phyloP scores from a whole-genome alignment of 1,140 invertebrate species.

The Drosophila parabipectinata region DNA sequence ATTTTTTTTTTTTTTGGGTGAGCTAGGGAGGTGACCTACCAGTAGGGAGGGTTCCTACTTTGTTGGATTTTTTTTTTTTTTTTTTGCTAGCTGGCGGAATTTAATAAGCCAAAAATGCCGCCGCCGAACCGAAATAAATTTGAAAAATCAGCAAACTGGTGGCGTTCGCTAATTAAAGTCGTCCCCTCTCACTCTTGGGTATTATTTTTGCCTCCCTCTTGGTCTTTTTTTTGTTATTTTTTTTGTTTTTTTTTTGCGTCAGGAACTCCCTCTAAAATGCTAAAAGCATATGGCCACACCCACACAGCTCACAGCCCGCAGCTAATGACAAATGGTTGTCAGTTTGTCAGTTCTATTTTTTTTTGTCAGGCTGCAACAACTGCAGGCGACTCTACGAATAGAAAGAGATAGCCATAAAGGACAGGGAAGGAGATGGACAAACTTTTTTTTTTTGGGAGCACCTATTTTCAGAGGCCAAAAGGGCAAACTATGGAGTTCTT shows the following conservation, averaged over 20 bases:
- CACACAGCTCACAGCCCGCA: background rate
- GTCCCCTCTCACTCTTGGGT: background rate
- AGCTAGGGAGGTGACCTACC: background rate
- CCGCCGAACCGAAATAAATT: conserved; percentile 27
- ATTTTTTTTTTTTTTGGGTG: conserved; percentile 42
- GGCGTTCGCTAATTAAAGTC: conserved; percentile 68
- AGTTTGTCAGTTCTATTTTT: conserved; percentile 53
- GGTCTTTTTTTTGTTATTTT: background rate
- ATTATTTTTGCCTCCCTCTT: background rate
- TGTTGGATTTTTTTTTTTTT: conserved; percentile 11
- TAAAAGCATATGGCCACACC: conserved; percentile 33
- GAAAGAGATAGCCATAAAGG: conserved; percentile 19
- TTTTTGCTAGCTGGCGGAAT: conserved; percentile 51
- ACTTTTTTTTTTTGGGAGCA: conserved; percentile 21
- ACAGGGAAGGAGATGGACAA: background rate
- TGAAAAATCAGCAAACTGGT: conserved; percentile 39
- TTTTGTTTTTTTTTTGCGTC: too few species aligned
- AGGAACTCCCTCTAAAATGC: conserved; percentile 1
- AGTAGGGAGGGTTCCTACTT: conserved; percentile 11
- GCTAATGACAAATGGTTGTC: conserved; percentile 77
- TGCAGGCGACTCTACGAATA: conserved; percentile 12
- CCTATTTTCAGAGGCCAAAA: conserved; percentile 38
- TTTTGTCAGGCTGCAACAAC: conserved; percentile 44
- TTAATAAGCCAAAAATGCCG: conserved; percentile 71
- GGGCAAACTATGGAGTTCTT: conserved; percentile 37